Base-by-base conservation (phyloP, 2,797 vertebrate species). In the Carapus acus region DNA sequence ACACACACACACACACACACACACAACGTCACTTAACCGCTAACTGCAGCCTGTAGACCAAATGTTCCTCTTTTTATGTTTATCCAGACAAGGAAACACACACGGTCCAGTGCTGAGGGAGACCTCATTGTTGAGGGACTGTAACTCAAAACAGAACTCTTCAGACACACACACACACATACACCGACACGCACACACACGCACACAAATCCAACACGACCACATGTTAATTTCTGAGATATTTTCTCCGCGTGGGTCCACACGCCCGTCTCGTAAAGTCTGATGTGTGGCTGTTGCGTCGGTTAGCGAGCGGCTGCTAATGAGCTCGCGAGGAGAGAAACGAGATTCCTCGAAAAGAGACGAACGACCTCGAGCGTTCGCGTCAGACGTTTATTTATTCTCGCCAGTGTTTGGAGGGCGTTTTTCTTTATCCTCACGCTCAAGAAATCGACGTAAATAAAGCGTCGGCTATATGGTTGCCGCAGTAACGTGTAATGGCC, bases 71-170 rank as follows among this genome's bases (percentile, higher is more conserved):
- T 8, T 61, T 36, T 65, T 14, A 0, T 18, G 18, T 36, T 48
- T 54, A 64, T 74, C 75, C 71, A 59, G 51, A 53, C 21, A 46
- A 65, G 59, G 67, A 71, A 74, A 71, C 37, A 36, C 40, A 55
- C 57, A 49, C 20, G n/a, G n/a, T 39, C 2, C 16, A 24, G 49
- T 17, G 33, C 49, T 1, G 24, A 50, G 41, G 48, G 24, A 50
- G 41, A 46, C 59, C 58, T 45, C 43, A 64, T 58, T 48, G 19
- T 60, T 41, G 54, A 41, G 61, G 67, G 33, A n/a, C 49, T 15
- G 23, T 40, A 62, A 70, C 48, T 63, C 37, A 45, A 53, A 56
- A 48, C 23, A 20, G 51, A 24, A 15, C 43, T 48, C 14, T 36
- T 23, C 39, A 67, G 22, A 31, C 24, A 16, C 24, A 31, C 3